Evolutionary conservation across 2,113 vertebrate genomes (phyloP), one percentile per base, ranked within the genome.

Genomic region (Oxyura jamaicensis): DNA sequence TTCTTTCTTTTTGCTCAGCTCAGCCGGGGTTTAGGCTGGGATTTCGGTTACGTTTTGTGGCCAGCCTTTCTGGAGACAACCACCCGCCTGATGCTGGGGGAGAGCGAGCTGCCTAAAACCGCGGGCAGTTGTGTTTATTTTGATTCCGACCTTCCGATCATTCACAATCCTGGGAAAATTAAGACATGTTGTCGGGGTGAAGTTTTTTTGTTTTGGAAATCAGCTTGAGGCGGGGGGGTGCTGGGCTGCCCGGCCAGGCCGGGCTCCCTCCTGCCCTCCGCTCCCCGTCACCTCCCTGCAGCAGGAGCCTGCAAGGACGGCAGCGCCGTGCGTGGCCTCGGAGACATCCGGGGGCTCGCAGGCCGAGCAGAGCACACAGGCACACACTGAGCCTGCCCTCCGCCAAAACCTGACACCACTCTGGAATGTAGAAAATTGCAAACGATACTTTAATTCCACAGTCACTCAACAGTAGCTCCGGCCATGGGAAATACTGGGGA

Each of bases 31-130:
- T 92, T 90, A 83, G 91, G 28, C 68, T 91, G 93, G 84, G 94
- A 95, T 96, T 91, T 95, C 3, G 42, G 78, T 92, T 93, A 66
- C 48, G 21, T 95, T 94, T 87, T 97, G 96, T 77, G 94, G 96
- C 76, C 88, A 95, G 96, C 76, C 96, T 66, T 96, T 71, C 95
- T 96, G 96, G 96, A 97, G 97, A 96, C 95, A 95, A 86, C 69
- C 58, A 58, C 86, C 69, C 68, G 8, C 91, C 88, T 36, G 69
- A 68, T 72, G 93, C 83, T 18, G 83, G 75, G 86, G 67, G 91
- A 95, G 88, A 66, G 31, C 44, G 3, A 88, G 81, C 86, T 79
- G 86, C 72, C 66, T 60, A 71, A 92, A 94, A 86, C 91, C 94
- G 92, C 3, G 42, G 86, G 89, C 86, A 68, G 48, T 56, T 4